These are phyloP conservation scores for Rallus limicola DNA, from an alignment of 2,113 vertebrate genomes.

Conservation along the genomic window DNA sequence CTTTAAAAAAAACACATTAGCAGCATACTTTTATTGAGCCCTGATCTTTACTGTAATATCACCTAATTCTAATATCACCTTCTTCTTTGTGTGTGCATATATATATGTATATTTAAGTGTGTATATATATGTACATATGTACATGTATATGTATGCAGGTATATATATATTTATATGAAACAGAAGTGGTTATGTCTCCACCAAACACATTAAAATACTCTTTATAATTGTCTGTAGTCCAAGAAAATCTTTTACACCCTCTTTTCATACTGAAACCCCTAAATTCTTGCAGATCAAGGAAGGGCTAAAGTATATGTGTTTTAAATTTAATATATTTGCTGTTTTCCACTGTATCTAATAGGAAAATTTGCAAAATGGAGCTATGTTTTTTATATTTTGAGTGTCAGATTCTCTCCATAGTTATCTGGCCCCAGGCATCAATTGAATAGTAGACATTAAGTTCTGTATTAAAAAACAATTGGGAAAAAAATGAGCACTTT, in stretches of 20 bases:
- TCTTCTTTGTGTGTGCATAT: background rate
- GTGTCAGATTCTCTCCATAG: background rate
- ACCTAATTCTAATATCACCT: background rate
- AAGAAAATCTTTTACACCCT: background rate
- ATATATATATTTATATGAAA: background rate
- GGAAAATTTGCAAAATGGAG: constrained; percentile 14
- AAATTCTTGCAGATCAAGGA: background rate
- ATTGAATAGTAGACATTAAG: background rate
- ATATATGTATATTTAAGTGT: too few relatives aligned
- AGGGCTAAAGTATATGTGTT: background rate
- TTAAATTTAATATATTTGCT: background rate
- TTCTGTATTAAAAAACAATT: background rate
- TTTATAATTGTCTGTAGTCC: background rate
- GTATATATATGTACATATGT: background rate
- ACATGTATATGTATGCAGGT: background rate
- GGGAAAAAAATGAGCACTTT: background rate
- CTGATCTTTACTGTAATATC: background rate
- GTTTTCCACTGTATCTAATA: background rate
- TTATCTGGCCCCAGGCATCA: background rate
- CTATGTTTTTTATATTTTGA: background rate
- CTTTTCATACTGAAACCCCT: background rate
- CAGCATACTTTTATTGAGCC: background rate
- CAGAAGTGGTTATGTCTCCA: background rate
- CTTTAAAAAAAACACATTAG: background rate
- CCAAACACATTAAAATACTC: background rate